Conservation (phyloP, 2,888 invertebrate species). For the Caenorhabditis virilis region DNA sequence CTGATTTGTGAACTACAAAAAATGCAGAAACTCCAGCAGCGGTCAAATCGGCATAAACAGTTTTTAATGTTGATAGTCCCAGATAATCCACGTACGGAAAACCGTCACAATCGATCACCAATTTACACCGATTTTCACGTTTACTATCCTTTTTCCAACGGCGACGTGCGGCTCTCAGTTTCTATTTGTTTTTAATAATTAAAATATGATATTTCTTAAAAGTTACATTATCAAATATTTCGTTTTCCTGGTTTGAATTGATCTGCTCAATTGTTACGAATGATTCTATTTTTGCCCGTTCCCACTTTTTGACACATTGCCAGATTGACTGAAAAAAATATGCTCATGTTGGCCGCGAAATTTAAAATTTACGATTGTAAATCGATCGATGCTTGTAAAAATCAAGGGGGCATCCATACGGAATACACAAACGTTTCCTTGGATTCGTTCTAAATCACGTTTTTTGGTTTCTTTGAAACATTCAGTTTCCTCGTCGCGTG, state of each 20-base stretch:
- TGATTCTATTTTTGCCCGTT: conserved; percentile 45
- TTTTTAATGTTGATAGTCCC: conserved; percentile 56
- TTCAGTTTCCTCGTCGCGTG: conserved; percentile 51
- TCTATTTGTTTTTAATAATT: conserved; percentile 12
- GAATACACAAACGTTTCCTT: conserved; percentile 62
- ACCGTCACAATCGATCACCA: conserved; percentile 65
- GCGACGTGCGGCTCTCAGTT: conserved; percentile 31
- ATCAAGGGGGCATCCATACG: conserved; percentile 66
- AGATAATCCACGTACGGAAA: conserved; percentile 66
- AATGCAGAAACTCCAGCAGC: conserved; percentile 55
- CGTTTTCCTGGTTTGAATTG: conserved; percentile 36
- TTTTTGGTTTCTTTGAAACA: conserved; percentile 50
- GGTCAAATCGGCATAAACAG: conserved; percentile 53
- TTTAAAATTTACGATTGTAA: conserved; percentile 48
- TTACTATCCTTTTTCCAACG: conserved; percentile 36
- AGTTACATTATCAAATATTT: conserved; percentile 41
- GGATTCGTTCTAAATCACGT: conserved; percentile 52
- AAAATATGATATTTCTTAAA: background rate
- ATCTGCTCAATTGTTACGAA: conserved; percentile 52
- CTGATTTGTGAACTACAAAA: conserved; percentile 62
- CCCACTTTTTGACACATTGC: conserved; percentile 54
- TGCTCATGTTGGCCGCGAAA: background rate
- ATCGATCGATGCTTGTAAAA: conserved; percentile 64
- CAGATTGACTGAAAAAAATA: conserved; percentile 40
- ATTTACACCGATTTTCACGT: conserved; percentile 37